phyloP scores from a whole-genome alignment of 2,888 invertebrate genomes.

The Tetragnatha montana region DNA sequence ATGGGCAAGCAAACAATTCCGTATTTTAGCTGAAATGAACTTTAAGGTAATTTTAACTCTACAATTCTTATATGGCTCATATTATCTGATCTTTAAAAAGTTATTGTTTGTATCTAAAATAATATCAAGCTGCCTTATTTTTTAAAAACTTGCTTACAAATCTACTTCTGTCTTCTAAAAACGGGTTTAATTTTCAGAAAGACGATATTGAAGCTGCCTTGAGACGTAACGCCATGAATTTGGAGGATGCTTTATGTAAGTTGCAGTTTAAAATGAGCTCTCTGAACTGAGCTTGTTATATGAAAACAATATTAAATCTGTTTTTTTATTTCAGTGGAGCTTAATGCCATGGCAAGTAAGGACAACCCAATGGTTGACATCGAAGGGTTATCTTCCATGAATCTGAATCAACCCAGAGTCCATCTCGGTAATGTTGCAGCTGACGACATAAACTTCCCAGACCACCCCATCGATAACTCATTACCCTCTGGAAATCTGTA shows the following conservation, averaged over 20 bases:
- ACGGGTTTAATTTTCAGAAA: conserved; percentile 79
- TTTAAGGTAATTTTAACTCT: conserved; percentile 82
- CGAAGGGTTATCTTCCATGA: conserved; percentile 57
- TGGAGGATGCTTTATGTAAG: conserved; percentile 88
- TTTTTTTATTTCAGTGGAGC: conserved; percentile 53
- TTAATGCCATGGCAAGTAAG: conserved; percentile 57
- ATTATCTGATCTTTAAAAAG: neutral
- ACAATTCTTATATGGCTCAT: too few relatives aligned
- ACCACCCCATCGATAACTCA: conserved; percentile 52
- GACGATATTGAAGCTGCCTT: conserved; percentile 94
- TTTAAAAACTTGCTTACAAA: neutral
- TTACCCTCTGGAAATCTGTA: conserved; percentile 65
- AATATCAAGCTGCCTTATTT: neutral
- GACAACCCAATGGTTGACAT: conserved; percentile 55
- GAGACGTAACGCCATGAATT: conserved; percentile 90
- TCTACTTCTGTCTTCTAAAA: conserved; percentile 1
- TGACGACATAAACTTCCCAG: conserved; percentile 64
- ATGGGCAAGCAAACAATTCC: conserved; percentile 92
- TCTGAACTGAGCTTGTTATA: neutral
- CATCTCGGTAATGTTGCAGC: conserved; percentile 54
- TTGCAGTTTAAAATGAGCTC: conserved; percentile 19
- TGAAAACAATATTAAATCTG: neutral
- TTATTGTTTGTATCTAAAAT: neutral
- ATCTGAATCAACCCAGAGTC: conserved; percentile 61
- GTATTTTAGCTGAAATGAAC: conserved; percentile 90